A percentile compares a stretch with the other conserved stretches of the same genome.
These are phyloP conservation scores for Drosophila biarmipes DNA, from an alignment of 1,140 invertebrate genomes.

Conservation along the genomic window DNA sequence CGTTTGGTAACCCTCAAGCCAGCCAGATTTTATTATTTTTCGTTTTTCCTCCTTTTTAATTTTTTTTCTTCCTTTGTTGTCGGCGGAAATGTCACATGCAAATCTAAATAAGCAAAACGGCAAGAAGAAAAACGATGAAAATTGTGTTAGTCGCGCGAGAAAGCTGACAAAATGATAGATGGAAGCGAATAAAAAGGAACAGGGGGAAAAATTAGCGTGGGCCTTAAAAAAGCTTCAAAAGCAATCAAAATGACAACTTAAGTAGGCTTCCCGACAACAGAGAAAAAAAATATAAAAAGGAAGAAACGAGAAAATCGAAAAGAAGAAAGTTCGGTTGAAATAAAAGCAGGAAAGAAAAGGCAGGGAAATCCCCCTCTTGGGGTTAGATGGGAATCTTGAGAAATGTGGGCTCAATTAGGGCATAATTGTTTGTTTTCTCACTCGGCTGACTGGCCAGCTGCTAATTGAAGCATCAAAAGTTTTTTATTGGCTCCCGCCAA, in stretches of 20 bases:
- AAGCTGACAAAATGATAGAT: slow-evolving; percentile 72
- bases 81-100: slow-evolving; percentile 60
- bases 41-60: slow-evolving; percentile 25
- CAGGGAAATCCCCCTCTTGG: slow-evolving; percentile 15
- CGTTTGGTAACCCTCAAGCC: slow-evolving; percentile 31
- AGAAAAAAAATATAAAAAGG: slow-evolving; percentile 7
- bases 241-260: slow-evolving; percentile 83
- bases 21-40: slow-evolving; percentile 49
- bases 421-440: slow-evolving; percentile 64
- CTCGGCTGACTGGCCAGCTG: slow-evolving; percentile 40
- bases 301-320: slow-evolving; percentile 23
- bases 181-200: slow-evolving; percentile 16
- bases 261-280: slow-evolving; percentile 69
- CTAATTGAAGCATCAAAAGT: slow-evolving; percentile 67
- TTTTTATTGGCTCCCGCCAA: slow-evolving; percentile 48
- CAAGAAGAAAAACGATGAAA: slow-evolving; percentile 62
- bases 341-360: slow-evolving; percentile 5
- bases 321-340: slow-evolving; percentile 31
- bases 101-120: slow-evolving; percentile 56
- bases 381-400: slow-evolving; percentile 30
- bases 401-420: slow-evolving; percentile 66
- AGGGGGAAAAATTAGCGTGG: slow-evolving; percentile 65
- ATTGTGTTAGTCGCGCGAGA: slow-evolving; percentile 63
- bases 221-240: slow-evolving; percentile 76
- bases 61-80: slow-evolving; percentile 32